These are phyloP conservation scores for Enteromius argenteus DNA, from an alignment of 2,797 vertebrate genomes.

Conservation along the genomic window DNA sequence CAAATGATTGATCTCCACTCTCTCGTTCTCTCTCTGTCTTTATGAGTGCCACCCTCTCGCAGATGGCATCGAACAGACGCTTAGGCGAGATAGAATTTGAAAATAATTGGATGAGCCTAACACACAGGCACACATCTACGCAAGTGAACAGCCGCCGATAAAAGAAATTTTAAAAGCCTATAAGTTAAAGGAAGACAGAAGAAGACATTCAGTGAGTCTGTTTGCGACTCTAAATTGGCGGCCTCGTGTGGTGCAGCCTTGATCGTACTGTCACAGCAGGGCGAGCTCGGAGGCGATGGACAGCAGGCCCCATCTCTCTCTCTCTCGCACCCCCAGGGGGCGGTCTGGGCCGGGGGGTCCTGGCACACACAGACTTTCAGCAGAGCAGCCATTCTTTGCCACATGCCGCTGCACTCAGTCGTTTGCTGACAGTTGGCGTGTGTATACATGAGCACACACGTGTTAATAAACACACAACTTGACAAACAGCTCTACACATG, in stretches of 20 bases:
- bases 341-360: slow-evolving; percentile 15
- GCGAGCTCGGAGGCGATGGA: slow-evolving; percentile 36
- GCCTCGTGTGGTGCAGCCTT: slow-evolving; percentile 72
- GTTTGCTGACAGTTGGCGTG: not conserved
- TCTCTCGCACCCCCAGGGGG: slow-evolving; percentile 13
- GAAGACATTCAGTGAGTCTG: slow-evolving; percentile 60
- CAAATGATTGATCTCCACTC: slow-evolving; percentile 9
- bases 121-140: slow-evolving; percentile 51
- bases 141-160: slow-evolving; percentile 51
- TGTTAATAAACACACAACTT: slow-evolving; percentile 40
- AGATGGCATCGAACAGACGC: slow-evolving; percentile 78
- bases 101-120: slow-evolving; percentile 77
- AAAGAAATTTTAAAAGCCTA: slow-evolving; percentile 49
- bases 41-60: slow-evolving; percentile 71
- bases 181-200: slow-evolving; percentile 54
- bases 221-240: slow-evolving; percentile 71
- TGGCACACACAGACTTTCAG: slow-evolving; percentile 28
- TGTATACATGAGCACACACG: slow-evolving; percentile 29
- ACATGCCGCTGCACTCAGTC: slow-evolving; percentile 16
- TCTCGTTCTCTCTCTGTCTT: slow-evolving; percentile 50
- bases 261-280: slow-evolving; percentile 72
- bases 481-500: slow-evolving; percentile 13
- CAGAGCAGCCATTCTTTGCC: slow-evolving; percentile 26
- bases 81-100: slow-evolving; percentile 71
- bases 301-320: slow-evolving; percentile 19